These are phyloP conservation scores for pig (Sus scrofa) DNA, from an alignment of 2,113 vertebrate species.

Conservation along the genomic window T2T-Sscrofa CM000824.6:216679001-216679500, in stretches of 20 bases:
- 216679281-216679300: background rate
- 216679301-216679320: background rate
- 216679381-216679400: background rate
- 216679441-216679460: conserved; percentile 42
- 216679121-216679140: too few relatives aligned
- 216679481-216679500: background rate
- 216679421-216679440: background rate
- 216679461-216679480: background rate
- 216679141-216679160: background rate
- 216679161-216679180: background rate
- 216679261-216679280: background rate
- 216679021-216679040: background rate
- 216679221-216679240: background rate
- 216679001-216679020: background rate
- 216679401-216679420: background rate
- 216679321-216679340: background rate
- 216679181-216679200: background rate
- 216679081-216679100: too few relatives aligned
- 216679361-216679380: background rate
- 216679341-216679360: background rate
- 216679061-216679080: too few relatives aligned
- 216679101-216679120: too few relatives aligned
- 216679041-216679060: too few relatives aligned
- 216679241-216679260: background rate
- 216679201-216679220: background rate